Evolutionary conservation across 2,888 invertebrate species (phyloP).

Genomic region (Trichopria drosophilae): DNA sequence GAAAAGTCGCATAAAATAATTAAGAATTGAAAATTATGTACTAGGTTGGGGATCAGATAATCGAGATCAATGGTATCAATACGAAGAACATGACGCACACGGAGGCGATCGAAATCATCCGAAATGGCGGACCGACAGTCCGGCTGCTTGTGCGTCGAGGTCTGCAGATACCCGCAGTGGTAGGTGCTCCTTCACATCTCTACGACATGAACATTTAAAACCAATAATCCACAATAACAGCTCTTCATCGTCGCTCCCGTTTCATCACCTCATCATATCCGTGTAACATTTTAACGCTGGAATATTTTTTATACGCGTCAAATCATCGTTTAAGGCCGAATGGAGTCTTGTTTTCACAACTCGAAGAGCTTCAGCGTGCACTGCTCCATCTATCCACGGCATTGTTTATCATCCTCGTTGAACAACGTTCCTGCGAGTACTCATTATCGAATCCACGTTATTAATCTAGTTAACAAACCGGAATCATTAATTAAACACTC

Average conservation of each 20-base stretch:
- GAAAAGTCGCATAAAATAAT: too few relatives aligned
- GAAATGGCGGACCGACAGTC: constrained; percentile 67
- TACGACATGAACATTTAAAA: constrained; percentile 58
- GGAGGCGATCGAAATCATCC: constrained; percentile 73
- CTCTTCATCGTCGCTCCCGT: constrained; percentile 38
- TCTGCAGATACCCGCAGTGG: constrained; percentile 59
- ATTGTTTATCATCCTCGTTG: too few relatives aligned
- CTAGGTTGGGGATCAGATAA: constrained; percentile 70
- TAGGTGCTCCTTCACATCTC: constrained; percentile 57
- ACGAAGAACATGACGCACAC: constrained; percentile 75
- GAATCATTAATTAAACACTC: neutral
- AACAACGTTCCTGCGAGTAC: too few relatives aligned
- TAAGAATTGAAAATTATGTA: too few relatives aligned
- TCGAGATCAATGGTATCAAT: constrained; percentile 71
- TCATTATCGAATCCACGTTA: too few relatives aligned
- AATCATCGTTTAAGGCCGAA: too few relatives aligned
- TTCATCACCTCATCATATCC: constrained; percentile 35
- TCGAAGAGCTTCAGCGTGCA: constrained; percentile 37
- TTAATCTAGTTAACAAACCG: neutral
- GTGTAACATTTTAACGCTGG: constrained; percentile 43
- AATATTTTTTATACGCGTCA: too few relatives aligned
- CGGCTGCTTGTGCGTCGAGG: constrained; percentile 61
- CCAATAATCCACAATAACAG: constrained; percentile 35
- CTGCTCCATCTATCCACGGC: too few relatives aligned
- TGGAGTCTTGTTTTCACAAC: too few relatives aligned